These are phyloP conservation scores for Leptopterna dolabrata DNA, from an alignment of 2,888 invertebrate genomes.

Conservation along the genomic window DNA sequence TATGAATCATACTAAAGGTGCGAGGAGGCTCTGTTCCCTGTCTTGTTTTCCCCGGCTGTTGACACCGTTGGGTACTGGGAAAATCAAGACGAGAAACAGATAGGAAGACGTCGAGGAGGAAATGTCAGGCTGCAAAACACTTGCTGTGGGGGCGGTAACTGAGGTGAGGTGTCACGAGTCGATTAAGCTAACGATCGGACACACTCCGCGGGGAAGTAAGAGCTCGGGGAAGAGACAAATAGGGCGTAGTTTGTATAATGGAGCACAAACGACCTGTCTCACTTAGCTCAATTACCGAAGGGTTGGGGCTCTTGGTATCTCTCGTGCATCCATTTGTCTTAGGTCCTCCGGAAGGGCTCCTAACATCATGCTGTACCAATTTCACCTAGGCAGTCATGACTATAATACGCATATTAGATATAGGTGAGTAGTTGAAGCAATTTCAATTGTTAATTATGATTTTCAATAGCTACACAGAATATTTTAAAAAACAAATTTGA, in stretches of 20 bases:
- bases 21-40: too few relatives aligned
- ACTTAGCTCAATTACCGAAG: slow-evolving; percentile 21
- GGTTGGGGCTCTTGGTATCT: background rate
- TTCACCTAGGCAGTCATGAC: too few relatives aligned
- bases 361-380: background rate
- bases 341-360: background rate
- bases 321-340: background rate
- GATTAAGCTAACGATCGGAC: slow-evolving; percentile 32
- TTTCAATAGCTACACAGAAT: too few relatives aligned
- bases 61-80: too few relatives aligned
- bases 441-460: too few relatives aligned
- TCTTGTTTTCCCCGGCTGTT: too few relatives aligned
- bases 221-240: slow-evolving; percentile 12
- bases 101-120: background rate
- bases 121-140: background rate
- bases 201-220: slow-evolving; percentile 6
- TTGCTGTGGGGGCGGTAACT: background rate
- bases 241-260: slow-evolving; percentile 29
- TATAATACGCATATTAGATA: too few relatives aligned
- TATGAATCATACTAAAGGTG: too few relatives aligned
- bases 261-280: slow-evolving; percentile 25
- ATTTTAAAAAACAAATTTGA: too few relatives aligned
- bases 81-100: background rate
- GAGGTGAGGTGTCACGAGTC: slow-evolving; percentile 1
- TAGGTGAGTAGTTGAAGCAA: too few relatives aligned